Evolutionary conservation across 2,888 invertebrate species (phyloP), one percentile per base, ranked within the genome.

Genomic region (Pammene aurita): DNA sequence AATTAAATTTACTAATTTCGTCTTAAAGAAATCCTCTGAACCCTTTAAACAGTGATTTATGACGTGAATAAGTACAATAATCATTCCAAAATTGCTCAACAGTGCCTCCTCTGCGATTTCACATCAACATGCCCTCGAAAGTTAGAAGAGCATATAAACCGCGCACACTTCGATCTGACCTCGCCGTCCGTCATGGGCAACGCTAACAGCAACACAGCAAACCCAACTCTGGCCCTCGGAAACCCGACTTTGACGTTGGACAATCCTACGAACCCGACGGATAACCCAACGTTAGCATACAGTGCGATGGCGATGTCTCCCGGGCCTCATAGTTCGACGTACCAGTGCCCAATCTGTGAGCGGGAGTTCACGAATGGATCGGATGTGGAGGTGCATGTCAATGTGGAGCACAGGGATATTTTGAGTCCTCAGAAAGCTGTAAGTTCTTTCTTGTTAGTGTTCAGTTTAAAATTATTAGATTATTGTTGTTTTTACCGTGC

Each of bases 371-470:
- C 94, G 57, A 95, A 95, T 76, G 94, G 95, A n/a, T 94, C 95
- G 2, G 96, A 96, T 82, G 94, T 97, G 62, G 97, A 97, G 85
- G 87, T 96, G 61, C 97, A 97, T 82, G 97, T 97, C 0, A 97
- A 97, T 88, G 95, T 96, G 68, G 96, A 96, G 78, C 97, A 97
- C 83, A 94, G 95, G 79, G 97, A 97, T 88, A 95, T 96, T 75
- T 89, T 96, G 67, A 96, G 96, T 84, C 96, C 95, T 0, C 92
- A 91, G 75, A 90, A 90, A 80, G 76, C 84, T 58, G 92, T 91
- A 71, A 85, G 87, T 78, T 11, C 18, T 58, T 46, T 58, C 5
- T 65, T 35, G 34, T 66, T 63, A 1, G 5, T 18, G 26, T 34
- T 7, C 9, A 42, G 4, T 42, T 42, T 42, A 42, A 42, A 42